Conservation (phyloP, 2,113 vertebrate species). For the Anolis sagrei region DNA sequence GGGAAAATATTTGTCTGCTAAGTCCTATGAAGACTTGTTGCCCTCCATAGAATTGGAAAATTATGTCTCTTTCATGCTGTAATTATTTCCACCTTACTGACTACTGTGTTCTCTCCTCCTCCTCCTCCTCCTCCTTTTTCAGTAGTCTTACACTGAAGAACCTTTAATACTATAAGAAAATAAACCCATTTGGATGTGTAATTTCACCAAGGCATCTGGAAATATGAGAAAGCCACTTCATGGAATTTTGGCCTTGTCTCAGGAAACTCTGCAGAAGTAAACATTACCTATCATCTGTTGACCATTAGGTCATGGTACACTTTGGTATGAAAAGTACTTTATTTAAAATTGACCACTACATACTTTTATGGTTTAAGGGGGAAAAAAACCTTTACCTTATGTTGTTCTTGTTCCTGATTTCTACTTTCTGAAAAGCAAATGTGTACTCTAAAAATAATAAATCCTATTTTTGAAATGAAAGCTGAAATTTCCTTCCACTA, state of each 20-base stretch:
- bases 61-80: not conserved
- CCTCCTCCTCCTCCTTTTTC: not conserved
- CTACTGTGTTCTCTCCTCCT: conserved; percentile 10
- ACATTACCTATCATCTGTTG: conserved; percentile 50
- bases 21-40: no score
- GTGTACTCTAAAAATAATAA: not conserved
- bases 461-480: conserved; percentile 14
- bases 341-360: conserved; percentile 52
- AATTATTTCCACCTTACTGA: conserved; percentile 17
- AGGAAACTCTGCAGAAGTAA: conserved; percentile 62
- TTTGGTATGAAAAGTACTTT: conserved; percentile 51
- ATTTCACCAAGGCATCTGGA: conserved; percentile 21
- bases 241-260: conserved; percentile 42
- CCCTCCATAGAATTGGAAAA: no score
- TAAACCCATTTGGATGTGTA: conserved; percentile 33
- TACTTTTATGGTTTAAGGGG: conserved; percentile 6
- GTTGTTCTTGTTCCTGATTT: conserved; percentile 2
- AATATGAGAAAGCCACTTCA: conserved; percentile 53
- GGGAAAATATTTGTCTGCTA: no score
- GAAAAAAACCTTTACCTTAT: conserved; percentile 11
- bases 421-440: conserved; percentile 27
- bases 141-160: conserved; percentile 19
- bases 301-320: conserved; percentile 45
- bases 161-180: conserved; percentile 33
- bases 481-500: conserved; percentile 19